A percentile compares a stretch with the other conserved stretches of the same genome.
These are phyloP conservation scores for Calephelis nemesis DNA, from an alignment of 1,140 invertebrate genomes.

Conservation along the genomic window DNA sequence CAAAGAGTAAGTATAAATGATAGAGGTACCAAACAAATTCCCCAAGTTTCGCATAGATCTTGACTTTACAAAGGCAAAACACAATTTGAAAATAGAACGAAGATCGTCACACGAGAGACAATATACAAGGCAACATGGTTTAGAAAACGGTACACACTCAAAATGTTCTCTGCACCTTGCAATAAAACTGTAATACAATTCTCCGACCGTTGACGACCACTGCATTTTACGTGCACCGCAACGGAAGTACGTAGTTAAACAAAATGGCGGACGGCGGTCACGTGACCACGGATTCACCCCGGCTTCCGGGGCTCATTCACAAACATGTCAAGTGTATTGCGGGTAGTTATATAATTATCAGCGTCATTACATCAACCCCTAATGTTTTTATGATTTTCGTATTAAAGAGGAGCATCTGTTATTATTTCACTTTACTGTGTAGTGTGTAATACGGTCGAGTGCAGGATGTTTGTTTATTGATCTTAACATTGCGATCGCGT, in stretches of 20 bases:
- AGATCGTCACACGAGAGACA: conserved; percentile 4
- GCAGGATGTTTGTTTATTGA: conserved; percentile 14
- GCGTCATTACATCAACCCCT: conserved; percentile 57
- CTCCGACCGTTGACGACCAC: conserved; percentile 50
- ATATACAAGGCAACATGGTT: conserved; percentile 22
- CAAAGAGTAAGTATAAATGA: too few species aligned
- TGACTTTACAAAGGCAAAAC: background rate
- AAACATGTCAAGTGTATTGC: conserved; percentile 73
- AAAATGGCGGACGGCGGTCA: conserved; percentile 69
- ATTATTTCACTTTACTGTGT: conserved; percentile 46
- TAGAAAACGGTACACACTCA: conserved; percentile 40
- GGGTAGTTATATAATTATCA: conserved; percentile 73
- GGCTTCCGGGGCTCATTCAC: conserved; percentile 63
- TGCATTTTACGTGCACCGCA: conserved; percentile 52
- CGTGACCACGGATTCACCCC: conserved; percentile 73
- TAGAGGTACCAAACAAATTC: too few species aligned
- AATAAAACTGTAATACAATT: conserved; percentile 53
- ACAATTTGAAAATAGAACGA: background rate
- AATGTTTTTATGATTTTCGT: conserved; percentile 57
- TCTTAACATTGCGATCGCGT: background rate
- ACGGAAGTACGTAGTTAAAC: conserved; percentile 71
- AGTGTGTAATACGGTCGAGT: conserved; percentile 24
- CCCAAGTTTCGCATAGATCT: background rate
- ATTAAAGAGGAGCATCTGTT: conserved; percentile 63
- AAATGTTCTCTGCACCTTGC: conserved; percentile 42